Conservation (phyloP, 2,797 vertebrate genomes). For the Muraenolepis orangiensis region DNA sequence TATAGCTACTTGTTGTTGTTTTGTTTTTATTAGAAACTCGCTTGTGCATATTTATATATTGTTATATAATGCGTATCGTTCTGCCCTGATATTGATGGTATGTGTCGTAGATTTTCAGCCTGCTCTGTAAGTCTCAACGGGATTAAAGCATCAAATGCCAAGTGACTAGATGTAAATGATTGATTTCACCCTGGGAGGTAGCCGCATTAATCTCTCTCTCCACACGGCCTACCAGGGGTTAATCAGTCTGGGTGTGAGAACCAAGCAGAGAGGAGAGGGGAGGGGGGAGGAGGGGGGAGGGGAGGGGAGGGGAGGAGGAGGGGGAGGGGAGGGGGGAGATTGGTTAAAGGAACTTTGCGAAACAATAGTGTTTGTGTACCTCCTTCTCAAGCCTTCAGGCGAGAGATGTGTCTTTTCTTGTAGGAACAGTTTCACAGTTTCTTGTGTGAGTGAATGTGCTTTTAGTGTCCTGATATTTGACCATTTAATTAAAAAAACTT, state of each 20-base stretch:
- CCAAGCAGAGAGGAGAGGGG: neutral
- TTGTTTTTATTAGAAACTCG: neutral
- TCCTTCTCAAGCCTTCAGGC: neutral
- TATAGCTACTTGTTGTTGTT: neutral
- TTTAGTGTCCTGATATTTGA: neutral
- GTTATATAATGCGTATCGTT: neutral
- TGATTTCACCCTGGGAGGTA: conserved; percentile 3
- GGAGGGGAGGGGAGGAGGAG: too few relatives aligned
- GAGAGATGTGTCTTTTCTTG: neutral
- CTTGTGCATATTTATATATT: neutral
- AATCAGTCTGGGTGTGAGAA: conserved; percentile 2
- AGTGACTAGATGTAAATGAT: neutral
- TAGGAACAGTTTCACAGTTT: neutral
- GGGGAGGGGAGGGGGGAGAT: neutral
- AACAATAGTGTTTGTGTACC: neutral
- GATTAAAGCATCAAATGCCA: neutral
- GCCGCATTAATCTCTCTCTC: conserved; percentile 3
- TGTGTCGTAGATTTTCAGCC: neutral
- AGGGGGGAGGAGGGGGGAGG: too few relatives aligned
- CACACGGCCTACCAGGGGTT: neutral
- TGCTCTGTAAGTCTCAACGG: neutral
- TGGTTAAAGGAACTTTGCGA: neutral
- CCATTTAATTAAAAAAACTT: too few relatives aligned
- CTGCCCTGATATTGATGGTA: neutral
- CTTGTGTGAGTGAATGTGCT: neutral